Percentiles rank a stretch among this genome's conserved stretches.
Conservation (phyloP, 1,140 invertebrate genomes). For the Scylla paramamosain region DNA sequence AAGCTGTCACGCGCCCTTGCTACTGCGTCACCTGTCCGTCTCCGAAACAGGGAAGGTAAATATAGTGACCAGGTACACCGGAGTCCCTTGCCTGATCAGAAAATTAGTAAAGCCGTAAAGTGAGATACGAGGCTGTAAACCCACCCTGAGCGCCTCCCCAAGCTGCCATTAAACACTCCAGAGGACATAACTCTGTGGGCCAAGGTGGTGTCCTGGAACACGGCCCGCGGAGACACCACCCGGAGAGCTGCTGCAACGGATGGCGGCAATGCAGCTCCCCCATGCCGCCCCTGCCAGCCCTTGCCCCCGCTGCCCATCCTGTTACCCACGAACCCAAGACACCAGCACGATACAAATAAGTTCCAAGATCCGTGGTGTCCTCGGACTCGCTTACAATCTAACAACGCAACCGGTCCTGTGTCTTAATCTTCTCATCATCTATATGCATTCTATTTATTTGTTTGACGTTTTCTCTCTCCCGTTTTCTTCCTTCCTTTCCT, state of each 20-base stretch:
- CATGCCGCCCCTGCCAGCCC: no score
- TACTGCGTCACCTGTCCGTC: not conserved
- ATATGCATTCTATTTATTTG: no score
- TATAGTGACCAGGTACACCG: not conserved
- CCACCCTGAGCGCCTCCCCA: not conserved
- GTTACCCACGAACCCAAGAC: not conserved
- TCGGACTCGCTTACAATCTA: no score
- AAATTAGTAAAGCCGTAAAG: conserved; percentile 5
- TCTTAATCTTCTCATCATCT: no score
- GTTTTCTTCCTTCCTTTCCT: not conserved
- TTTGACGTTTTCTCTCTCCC: no score
- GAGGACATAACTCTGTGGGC: not conserved
- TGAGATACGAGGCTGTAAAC: conserved; percentile 21
- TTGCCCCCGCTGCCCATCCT: not conserved
- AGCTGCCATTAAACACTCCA: not conserved
- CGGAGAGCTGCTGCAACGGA: not conserved
- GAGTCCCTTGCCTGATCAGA: not conserved
- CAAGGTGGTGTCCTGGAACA: not conserved
- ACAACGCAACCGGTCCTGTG: no score
- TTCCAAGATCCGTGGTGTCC: not conserved
- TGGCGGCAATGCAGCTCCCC: no score
- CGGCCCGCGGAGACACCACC: not conserved
- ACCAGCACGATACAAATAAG: not conserved
- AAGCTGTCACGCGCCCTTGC: not conserved
- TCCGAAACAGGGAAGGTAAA: not conserved